Evolutionary conservation across 2,888 invertebrate species (phyloP).

Genomic region (Euzophera pinguis): DNA sequence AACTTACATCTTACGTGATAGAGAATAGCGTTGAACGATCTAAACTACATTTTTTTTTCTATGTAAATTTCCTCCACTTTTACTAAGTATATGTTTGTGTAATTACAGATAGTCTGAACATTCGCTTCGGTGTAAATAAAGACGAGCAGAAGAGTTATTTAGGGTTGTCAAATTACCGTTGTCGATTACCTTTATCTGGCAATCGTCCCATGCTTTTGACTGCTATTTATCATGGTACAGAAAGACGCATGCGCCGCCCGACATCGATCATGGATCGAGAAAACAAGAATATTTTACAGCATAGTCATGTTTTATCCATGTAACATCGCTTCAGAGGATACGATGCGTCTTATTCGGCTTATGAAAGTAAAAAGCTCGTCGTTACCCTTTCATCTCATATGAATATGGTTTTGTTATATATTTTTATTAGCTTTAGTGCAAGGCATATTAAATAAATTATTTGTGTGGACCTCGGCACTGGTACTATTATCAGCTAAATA

Average conservation of each 20-base stretch:
- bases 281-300: conserved; percentile 15
- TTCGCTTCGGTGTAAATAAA: conserved; percentile 28
- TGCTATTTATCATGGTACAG: conserved; percentile 43
- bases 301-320: conserved; percentile 16
- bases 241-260: conserved; percentile 29
- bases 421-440: background rate
- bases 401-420: background rate
- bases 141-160: conserved; percentile 27
- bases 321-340: conserved; percentile 1
- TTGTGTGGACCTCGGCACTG: too few species aligned
- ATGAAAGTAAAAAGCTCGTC: conserved; percentile 1
- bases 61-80: too few species aligned
- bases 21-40: too few species aligned
- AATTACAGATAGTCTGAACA: background rate
- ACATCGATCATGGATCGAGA: conserved; percentile 35
- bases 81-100: too few species aligned
- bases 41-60: too few species aligned
- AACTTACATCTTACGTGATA: too few species aligned
- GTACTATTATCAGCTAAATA: too few species aligned
- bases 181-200: conserved; percentile 46
- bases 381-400: conserved; percentile 2
- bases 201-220: conserved; percentile 39
- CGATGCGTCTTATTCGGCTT: conserved; percentile 14
- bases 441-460: too few species aligned
- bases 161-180: conserved; percentile 48